Base-by-base conservation (phyloP, 2,113 vertebrate species). In the Hystrix brachyura region DNA sequence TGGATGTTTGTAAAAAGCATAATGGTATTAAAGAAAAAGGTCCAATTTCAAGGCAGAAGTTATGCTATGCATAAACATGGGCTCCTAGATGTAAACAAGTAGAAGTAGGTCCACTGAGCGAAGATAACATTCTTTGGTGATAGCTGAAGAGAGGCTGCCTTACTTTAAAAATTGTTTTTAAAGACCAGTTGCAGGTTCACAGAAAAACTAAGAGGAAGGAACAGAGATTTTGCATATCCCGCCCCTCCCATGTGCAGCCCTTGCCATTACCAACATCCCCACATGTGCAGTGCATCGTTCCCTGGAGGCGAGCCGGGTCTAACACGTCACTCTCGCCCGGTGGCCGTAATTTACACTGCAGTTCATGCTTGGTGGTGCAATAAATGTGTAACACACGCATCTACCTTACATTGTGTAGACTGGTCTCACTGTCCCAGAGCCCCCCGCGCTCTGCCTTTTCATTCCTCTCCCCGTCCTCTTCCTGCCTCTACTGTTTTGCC, bases 231-330 rank as follows among this genome's bases (percentile, higher is more conserved):
- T 83, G n/a, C 32, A 74, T 5, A 46, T 74, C 21, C n/a, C 82
- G 11, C 8, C 11, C 7, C 4, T 2, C 55, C 21, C 18, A 21
- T 27, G 4, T 0, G 12, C 23, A 29, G 48, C 65, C 21, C 23
- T 57, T 23, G 2, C 3, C 74, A 62, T 57, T 15, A 7, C 72
- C 14, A 32, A 34, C 12, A 23, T 34, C 13, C 15, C n/a, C 57
- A 51, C 17, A 17, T 43, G 21, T 32, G 8, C 18, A n/a, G 11
- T 38, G 11, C 11, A 19, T 60, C 48, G 48, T 12, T 64, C 55
- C 51, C 21, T 64, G 0, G 1, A 3, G 25, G 32, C 38, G 60
- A 65, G 48, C 13, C 10, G 43, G 79, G 59, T 11, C 27, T 46
- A 43, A 64, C 25, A 46, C 19, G 14, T 51, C 7, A 14, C 19